Percentiles rank a stretch among this genome's conserved stretches.
phyloP scores from a whole-genome alignment of 1,140 invertebrate genomes.

The Gonatopus flavifemur region DNA sequence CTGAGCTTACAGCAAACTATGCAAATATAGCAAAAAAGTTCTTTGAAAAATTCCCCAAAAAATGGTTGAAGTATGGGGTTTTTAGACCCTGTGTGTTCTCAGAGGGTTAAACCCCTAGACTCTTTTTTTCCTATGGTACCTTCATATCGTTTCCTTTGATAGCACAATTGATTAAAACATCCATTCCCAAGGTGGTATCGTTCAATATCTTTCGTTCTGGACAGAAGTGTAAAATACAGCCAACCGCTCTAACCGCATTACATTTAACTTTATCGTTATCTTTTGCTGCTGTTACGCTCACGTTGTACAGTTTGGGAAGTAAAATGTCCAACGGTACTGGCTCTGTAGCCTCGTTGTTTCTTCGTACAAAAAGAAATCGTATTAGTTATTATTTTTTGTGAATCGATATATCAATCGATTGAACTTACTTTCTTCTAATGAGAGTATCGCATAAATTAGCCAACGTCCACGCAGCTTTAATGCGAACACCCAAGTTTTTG shows the following conservation, averaged over 20 bases:
- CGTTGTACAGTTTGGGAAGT: constrained; percentile 68
- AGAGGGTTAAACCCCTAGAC: too few relatives aligned
- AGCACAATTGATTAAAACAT: constrained; percentile 68
- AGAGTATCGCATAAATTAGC: constrained; percentile 82
- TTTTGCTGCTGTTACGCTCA: constrained; percentile 64
- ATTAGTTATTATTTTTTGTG: not conserved
- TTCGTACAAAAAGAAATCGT: constrained; percentile 29
- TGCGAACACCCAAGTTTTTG: constrained; percentile 65
- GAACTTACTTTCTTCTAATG: constrained; percentile 58
- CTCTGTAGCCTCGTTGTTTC: constrained; percentile 62
- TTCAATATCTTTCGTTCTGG: constrained; percentile 58
- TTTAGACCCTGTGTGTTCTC: too few relatives aligned
- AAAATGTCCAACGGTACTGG: constrained; percentile 67
- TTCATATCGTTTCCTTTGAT: constrained; percentile 75
- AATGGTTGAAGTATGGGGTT: too few relatives aligned
- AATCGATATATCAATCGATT: not conserved
- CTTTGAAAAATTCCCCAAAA: too few relatives aligned
- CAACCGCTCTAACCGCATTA: constrained; percentile 78
- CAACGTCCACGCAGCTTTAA: constrained; percentile 82
- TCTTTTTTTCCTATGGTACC: constrained; percentile 46
- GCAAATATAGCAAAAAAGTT: too few relatives aligned
- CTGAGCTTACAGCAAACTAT: too few relatives aligned
- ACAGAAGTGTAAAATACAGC: constrained; percentile 74
- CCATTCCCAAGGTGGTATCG: constrained; percentile 52
- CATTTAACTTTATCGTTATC: constrained; percentile 81